phyloP scores from a whole-genome alignment of 2,113 vertebrate species.

The Cavia porcellus region DNA sequence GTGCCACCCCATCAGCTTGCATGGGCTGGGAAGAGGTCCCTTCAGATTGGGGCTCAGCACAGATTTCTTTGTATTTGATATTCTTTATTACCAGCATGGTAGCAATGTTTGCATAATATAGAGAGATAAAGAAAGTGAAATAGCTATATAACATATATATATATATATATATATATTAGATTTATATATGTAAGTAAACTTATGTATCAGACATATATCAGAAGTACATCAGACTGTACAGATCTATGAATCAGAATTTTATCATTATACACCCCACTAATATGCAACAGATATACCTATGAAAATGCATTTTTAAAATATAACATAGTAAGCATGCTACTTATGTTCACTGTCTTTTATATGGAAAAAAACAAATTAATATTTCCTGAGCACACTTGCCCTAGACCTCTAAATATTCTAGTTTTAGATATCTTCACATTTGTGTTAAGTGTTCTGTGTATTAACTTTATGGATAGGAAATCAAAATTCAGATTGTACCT shows the following conservation, averaged over 20 bases:
- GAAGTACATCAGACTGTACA: not conserved
- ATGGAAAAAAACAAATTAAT: not conserved
- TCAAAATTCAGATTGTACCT: not conserved
- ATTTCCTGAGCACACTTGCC: not conserved
- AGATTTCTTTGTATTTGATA: not conserved
- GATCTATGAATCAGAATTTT: not conserved
- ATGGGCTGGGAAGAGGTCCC: not conserved
- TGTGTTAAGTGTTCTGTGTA: not conserved
- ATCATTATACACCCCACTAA: not conserved
- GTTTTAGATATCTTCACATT: not conserved
- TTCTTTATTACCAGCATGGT: not conserved
- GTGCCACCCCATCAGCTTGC: not conserved
- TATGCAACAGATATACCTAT: not conserved
- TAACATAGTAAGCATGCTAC: not conserved
- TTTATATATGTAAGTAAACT: not conserved
- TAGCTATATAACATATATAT: not conserved
- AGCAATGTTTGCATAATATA: not conserved
- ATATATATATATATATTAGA: not conserved
- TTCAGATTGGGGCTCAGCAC: not conserved
- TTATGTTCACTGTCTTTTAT: not conserved
- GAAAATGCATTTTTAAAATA: not conserved
- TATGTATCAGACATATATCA: not conserved
- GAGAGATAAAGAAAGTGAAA: not conserved
- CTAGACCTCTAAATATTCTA: not conserved
- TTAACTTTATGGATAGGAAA: not conserved